Evolutionary conservation across 2,113 vertebrate genomes (phyloP).

Genomic region (Notothenia coriiceps): DNA sequence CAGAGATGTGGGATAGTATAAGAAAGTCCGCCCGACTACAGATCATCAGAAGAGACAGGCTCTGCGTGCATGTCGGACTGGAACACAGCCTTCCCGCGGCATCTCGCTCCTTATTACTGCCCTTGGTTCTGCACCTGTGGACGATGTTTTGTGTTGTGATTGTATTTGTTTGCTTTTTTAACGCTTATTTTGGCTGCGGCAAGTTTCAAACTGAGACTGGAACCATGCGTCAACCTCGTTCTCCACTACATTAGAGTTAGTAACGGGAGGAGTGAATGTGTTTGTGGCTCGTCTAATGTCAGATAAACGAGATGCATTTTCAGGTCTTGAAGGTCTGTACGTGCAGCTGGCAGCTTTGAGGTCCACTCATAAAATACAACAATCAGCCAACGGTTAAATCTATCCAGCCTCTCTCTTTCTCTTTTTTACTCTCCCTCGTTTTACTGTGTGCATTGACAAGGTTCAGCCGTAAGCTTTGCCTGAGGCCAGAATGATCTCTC

Average conservation of each 20-base stretch:
- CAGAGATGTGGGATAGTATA: constrained; percentile 21
- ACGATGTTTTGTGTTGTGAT: constrained; percentile 19
- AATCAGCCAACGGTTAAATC: constrained; percentile 50
- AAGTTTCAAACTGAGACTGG: neutral
- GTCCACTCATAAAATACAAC: constrained; percentile 64
- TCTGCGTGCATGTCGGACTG: constrained; percentile 9
- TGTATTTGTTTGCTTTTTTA: constrained; percentile 40
- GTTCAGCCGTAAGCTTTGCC: constrained; percentile 78
- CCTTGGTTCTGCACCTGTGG: constrained; percentile 63
- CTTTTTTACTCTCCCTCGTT: constrained; percentile 14
- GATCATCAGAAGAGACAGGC: constrained; percentile 17
- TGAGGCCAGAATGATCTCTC: constrained; percentile 80
- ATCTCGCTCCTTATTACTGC: neutral
- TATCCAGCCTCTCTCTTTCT: constrained; percentile 21
- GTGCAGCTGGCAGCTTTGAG: constrained; percentile 69
- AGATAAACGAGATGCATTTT: constrained; percentile 55
- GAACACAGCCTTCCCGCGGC: constrained; percentile 22
- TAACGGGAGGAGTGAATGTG: constrained; percentile 33
- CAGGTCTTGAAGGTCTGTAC: constrained; percentile 59
- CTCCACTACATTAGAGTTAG: constrained; percentile 6
- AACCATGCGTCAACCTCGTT: neutral
- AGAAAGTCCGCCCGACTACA: constrained; percentile 36
- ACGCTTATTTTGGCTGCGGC: constrained; percentile 57
- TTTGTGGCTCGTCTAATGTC: constrained; percentile 39
- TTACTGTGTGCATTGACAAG: constrained; percentile 70